A percentile compares a stretch with the other conserved stretches of the same genome.
These are phyloP conservation scores for Pandemis corylana DNA, from an alignment of 2,888 invertebrate genomes.

Conservation along the genomic window DNA sequence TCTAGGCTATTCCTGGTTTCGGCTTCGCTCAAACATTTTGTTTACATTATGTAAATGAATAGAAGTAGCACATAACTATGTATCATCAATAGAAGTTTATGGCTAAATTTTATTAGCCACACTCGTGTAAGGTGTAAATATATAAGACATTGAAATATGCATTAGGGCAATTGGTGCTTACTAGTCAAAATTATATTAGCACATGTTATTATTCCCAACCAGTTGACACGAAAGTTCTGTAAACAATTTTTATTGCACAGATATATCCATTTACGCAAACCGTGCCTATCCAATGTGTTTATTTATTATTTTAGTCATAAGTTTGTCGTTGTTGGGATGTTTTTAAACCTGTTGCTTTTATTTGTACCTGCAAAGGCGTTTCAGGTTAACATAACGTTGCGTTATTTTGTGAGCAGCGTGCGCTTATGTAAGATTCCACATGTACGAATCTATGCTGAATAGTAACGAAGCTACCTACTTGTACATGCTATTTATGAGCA, in stretches of 20 bases:
- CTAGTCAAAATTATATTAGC: constrained; percentile 85
- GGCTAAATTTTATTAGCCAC: constrained; percentile 80
- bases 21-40: constrained; percentile 53
- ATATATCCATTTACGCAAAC: constrained; percentile 16
- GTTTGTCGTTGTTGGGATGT: constrained; percentile 25
- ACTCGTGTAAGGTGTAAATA: constrained; percentile 50
- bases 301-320: constrained; percentile 35
- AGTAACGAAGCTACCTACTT: background rate
- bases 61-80: constrained; percentile 41
- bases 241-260: constrained; percentile 20
- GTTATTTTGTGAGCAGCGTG: background rate
- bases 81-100: constrained; percentile 57
- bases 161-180: constrained; percentile 83
- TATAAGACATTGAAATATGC: constrained; percentile 51
- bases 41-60: constrained; percentile 43
- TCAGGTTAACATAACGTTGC: background rate
- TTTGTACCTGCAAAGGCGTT: constrained; percentile 3
- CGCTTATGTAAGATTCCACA: background rate
- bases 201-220: constrained; percentile 51
- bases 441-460: background rate
- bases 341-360: constrained; percentile 7
- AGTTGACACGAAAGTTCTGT: constrained; percentile 22
- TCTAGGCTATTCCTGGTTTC: constrained; percentile 37
- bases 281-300: constrained; percentile 26
- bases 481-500: background rate